Percentiles rank a stretch among this genome's conserved stretches.
Conservation (phyloP, 2,113 vertebrate genomes). For the Ibidorhyncha struthersii region DNA sequence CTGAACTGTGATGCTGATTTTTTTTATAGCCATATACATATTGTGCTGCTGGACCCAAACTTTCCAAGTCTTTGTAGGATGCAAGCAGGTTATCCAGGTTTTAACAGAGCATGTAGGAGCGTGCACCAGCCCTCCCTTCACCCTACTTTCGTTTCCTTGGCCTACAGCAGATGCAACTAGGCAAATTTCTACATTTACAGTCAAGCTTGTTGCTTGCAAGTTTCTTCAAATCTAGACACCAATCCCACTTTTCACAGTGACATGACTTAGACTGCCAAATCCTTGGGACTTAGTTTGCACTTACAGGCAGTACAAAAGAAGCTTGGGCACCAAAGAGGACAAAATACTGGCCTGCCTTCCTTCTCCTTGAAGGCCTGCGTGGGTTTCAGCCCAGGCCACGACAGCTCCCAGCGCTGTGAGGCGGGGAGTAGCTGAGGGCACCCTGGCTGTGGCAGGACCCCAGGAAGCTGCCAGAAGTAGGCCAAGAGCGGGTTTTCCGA, state of each 20-base stretch:
- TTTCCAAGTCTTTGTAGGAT: background rate
- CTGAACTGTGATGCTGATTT: background rate
- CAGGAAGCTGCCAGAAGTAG: fast-evolving
- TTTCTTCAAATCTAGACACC: background rate
- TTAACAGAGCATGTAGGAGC: background rate
- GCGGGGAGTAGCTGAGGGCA: fast-evolving
- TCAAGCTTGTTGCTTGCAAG: no score
- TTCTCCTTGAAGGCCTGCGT: background rate
- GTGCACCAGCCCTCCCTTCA: background rate
- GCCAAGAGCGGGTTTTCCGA: fast-evolving
- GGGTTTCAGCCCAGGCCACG: background rate
- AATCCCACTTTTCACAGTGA: background rate
- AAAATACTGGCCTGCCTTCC: background rate
- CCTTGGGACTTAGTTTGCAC: background rate
- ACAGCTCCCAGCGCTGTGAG: fast-evolving
- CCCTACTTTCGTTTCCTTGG: background rate
- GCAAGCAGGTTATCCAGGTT: background rate
- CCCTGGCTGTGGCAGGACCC: fast-evolving
- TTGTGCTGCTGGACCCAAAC: background rate
- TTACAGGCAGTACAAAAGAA: background rate
- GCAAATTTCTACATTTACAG: background rate
- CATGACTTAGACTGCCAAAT: background rate
- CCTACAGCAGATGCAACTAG: background rate
- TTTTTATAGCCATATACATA: background rate
- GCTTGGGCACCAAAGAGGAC: no score